phyloP scores from a whole-genome alignment of 2,797 vertebrate species.

The Brachyrhaphis roseni region DNA sequence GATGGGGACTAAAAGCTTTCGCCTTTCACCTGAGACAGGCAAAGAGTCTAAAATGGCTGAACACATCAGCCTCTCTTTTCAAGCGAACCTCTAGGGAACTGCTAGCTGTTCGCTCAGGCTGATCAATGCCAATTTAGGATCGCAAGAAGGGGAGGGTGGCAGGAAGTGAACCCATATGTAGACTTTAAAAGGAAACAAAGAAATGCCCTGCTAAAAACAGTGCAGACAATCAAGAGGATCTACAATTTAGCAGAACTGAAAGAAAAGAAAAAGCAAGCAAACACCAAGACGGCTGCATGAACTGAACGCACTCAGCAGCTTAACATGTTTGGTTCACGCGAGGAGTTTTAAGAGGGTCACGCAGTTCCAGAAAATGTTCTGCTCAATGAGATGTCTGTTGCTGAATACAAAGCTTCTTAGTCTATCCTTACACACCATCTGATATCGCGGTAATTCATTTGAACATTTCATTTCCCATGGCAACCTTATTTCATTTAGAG shows the following conservation, averaged over 20 bases:
- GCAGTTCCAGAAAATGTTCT: not conserved
- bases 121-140: conserved; percentile 53
- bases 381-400: not conserved
- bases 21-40: conserved; percentile 61
- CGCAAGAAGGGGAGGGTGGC: conserved; percentile 9
- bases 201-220: conserved; percentile 1
- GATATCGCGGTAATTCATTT: not conserved
- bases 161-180: conserved; percentile 28
- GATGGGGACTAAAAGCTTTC: conserved; percentile 67
- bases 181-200: conserved; percentile 38
- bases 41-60: conserved; percentile 64
- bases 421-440: not conserved
- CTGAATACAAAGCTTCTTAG: not conserved
- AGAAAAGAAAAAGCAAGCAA: no score
- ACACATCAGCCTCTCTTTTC: conserved; percentile 40
- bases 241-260: not conserved
- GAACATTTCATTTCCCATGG: not conserved
- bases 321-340: not conserved
- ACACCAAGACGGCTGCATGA: not conserved
- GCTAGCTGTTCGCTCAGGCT: conserved; percentile 26
- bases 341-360: not conserved
- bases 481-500: not conserved
- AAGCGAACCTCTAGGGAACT: conserved; percentile 37
- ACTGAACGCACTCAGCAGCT: not conserved
- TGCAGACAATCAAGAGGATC: conserved; percentile 23